Conservation (phyloP, 2,888 invertebrate genomes). For the Aleiodes testaceus region DNA sequence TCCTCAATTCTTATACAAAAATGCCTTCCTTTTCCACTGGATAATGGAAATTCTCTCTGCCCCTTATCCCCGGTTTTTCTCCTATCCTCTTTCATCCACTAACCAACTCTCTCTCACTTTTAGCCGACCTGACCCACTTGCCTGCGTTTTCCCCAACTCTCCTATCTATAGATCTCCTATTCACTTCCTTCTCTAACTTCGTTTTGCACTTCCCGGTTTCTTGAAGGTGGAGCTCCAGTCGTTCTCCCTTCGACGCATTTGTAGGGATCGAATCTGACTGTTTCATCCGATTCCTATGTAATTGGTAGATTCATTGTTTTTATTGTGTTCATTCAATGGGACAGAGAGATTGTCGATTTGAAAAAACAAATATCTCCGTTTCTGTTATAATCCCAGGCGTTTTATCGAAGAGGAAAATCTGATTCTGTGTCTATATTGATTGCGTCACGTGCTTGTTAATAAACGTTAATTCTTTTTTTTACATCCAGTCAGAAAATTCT, state of each 20-base stretch:
- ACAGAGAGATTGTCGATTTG: neutral
- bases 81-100: conserved; percentile 32
- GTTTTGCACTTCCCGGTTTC: conserved; percentile 32
- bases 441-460: conserved; percentile 5
- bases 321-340: neutral
- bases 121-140: conserved; percentile 42
- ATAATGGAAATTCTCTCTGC: neutral
- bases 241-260: neutral
- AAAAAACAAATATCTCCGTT: neutral
- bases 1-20: conserved; percentile 1
- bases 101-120: conserved; percentile 42
- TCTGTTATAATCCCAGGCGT: too few relatives aligned
- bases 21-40: neutral
- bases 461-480: conserved; percentile 7
- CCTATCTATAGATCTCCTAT: conserved; percentile 13
- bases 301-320: neutral
- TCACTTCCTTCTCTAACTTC: conserved; percentile 22
- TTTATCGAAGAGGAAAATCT: too few relatives aligned
- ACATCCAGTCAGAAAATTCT: neutral
- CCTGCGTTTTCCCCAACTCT: conserved; percentile 27
- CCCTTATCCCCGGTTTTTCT: neutral
- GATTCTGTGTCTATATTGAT: neutral
- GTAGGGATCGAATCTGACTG: conserved; percentile 6
- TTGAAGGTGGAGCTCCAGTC: conserved; percentile 34
- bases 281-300: conserved; percentile 14